Conservation (phyloP, 2,888 invertebrate species). For the Himalopsyche kuldschensis region DNA sequence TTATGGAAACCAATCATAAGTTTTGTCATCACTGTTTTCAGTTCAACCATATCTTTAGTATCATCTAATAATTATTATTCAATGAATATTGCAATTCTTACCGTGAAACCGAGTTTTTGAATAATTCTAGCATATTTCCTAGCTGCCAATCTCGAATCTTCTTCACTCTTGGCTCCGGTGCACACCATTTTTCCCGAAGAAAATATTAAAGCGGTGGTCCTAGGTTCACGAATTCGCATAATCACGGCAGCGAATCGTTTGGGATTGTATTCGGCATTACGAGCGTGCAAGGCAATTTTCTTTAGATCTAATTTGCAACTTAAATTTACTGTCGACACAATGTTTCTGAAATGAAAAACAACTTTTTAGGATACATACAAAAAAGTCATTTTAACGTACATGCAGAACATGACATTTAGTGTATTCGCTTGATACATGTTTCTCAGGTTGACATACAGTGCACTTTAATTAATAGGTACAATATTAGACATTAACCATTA, state of each 20-base stretch:
- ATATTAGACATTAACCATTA: too few relatives aligned
- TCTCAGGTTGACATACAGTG: too few relatives aligned
- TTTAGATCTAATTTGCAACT: slow-evolving; percentile 94
- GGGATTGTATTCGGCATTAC: slow-evolving; percentile 99
- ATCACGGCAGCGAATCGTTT: slow-evolving; percentile 99
- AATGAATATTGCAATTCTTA: slow-evolving; percentile 44
- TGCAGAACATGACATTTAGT: too few relatives aligned
- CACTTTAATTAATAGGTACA: too few relatives aligned
- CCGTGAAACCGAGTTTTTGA: slow-evolving; percentile 79
- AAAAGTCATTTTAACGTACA: too few relatives aligned
- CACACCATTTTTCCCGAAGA: slow-evolving; percentile 84
- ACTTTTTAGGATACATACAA: background rate
- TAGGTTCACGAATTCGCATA: slow-evolving; percentile 88
- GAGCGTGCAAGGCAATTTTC: slow-evolving; percentile 94
- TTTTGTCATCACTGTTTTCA: too few relatives aligned
- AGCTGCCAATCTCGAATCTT: slow-evolving; percentile 75
- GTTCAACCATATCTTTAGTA: too few relatives aligned
- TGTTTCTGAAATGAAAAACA: slow-evolving; percentile 71
- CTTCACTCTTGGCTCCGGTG: slow-evolving; percentile 81
- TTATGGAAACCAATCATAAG: too few relatives aligned
- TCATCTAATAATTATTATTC: too few relatives aligned
- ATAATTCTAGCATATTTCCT: slow-evolving; percentile 84
- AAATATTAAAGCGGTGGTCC: slow-evolving; percentile 80
- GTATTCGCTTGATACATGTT: too few relatives aligned
- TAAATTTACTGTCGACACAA: slow-evolving; percentile 96